Evolutionary conservation across 2,888 invertebrate genomes (phyloP).

Genomic region (Acleris cristana): DNA sequence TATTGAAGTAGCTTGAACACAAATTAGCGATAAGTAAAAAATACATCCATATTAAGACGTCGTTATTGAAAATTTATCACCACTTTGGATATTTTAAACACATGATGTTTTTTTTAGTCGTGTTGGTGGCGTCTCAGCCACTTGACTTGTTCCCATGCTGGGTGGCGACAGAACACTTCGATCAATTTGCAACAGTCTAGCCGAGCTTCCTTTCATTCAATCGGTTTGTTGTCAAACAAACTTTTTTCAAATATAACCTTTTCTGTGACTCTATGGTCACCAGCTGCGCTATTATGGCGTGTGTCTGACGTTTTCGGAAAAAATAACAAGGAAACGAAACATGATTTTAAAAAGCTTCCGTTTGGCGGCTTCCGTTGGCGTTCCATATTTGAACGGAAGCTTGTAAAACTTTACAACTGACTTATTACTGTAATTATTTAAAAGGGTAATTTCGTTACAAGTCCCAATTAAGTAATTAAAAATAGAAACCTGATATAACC

Average conservation of each 20-base stretch:
- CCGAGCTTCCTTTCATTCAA: conserved; percentile 64
- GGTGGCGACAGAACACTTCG: conserved; percentile 81
- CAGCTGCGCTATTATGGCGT: conserved; percentile 68
- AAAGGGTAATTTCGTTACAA: neutral
- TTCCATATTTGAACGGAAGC: conserved; percentile 46
- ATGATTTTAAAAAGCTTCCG: conserved; percentile 57
- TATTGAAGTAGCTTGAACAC: conserved; percentile 2
- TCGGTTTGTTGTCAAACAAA: conserved; percentile 50
- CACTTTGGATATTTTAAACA: conserved; percentile 53
- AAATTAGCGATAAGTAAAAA: conserved; percentile 3
- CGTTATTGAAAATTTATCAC: conserved; percentile 66
- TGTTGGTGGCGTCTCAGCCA: conserved; percentile 62
- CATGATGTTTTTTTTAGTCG: conserved; percentile 52
- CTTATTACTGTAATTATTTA: conserved; percentile 14
- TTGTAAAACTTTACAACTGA: conserved; percentile 42
- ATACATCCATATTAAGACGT: conserved; percentile 29
- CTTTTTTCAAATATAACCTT: conserved; percentile 49
- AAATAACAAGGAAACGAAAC: conserved; percentile 54
- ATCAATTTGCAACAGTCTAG: conserved; percentile 80
- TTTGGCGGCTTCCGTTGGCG: conserved; percentile 49
- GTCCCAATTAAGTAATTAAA: too few species aligned
- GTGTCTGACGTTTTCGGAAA: conserved; percentile 58
- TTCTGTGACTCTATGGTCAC: conserved; percentile 49
- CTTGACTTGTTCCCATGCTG: conserved; percentile 74
- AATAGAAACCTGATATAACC: too few species aligned